These are phyloP conservation scores for Pilophorus perplexus DNA, from an alignment of 2,888 invertebrate species.

Conservation along the genomic window DNA sequence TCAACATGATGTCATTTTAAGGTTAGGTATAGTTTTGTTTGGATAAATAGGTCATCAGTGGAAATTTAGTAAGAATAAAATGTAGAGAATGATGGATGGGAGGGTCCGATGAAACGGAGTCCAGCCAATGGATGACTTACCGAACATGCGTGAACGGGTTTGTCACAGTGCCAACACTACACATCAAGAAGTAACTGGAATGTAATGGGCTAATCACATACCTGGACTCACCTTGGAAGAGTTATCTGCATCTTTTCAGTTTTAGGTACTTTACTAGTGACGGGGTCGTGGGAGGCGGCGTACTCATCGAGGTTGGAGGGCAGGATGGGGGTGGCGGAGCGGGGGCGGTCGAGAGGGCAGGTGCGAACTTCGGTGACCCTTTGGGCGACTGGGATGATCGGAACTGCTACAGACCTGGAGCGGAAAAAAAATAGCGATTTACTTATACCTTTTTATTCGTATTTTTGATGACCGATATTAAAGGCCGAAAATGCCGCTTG, in stretches of 20 bases:
- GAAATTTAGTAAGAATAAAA: too few relatives aligned
- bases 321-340: conserved; percentile 70
- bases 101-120: conserved; percentile 22
- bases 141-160: conserved; percentile 32
- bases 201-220: conserved; percentile 42
- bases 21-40: too few relatives aligned
- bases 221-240: conserved; percentile 57
- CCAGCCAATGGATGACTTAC: conserved; percentile 32
- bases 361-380: conserved; percentile 64
- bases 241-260: conserved; percentile 68
- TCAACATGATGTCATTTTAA: too few relatives aligned
- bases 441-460: background rate
- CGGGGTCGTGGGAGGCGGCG: conserved; percentile 52
- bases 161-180: conserved; percentile 32
- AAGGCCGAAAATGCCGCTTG: too few relatives aligned
- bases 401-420: conserved; percentile 65
- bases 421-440: background rate
- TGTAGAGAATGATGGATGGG: conserved; percentile 19
- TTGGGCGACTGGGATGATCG: conserved; percentile 76
- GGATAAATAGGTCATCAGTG: too few relatives aligned
- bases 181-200: conserved; percentile 32
- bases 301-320: conserved; percentile 71
- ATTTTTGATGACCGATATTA: too few relatives aligned
- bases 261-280: conserved; percentile 52
- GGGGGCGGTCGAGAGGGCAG: conserved; percentile 70